Evolutionary conservation across 2,888 invertebrate genomes (phyloP), one percentile per base, ranked within the genome.

Genomic region (Embidobia sp.): DNA sequence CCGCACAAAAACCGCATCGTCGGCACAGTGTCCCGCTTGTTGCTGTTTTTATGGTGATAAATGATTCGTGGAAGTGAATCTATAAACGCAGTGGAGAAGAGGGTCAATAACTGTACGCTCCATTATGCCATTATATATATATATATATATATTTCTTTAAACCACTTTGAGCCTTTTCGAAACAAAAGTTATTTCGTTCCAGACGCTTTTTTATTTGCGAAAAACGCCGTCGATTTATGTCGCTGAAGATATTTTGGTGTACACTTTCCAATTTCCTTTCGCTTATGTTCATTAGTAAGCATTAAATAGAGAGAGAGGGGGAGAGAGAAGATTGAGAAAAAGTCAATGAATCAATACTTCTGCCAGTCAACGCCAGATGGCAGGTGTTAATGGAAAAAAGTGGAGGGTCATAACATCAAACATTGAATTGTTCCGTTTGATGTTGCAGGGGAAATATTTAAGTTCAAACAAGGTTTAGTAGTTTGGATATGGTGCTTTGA

Each of bases 101-200:
- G 73, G 64, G 74, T 74, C 74, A 61, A 59, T 61, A 67, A 74
- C 74, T 67, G 74, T 51, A 46, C 33, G 10, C 37, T 49, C 49
- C 74, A 66, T 66, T 74, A 51, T 59, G 31, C 31, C 64, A 53
- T 46, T 40, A 40, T 18, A 18, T 64, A 49, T 18, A 16, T 33
- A 40, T 48, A n/a, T n/a, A n/a, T n/a, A n/a, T n/a, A n/a, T n/a
- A n/a, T n/a, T n/a, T n/a, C n/a, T n/a, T n/a, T n/a, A n/a, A n/a
- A n/a, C n/a, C n/a, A n/a, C n/a, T n/a, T 33, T n/a, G 46, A 27
- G 26, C 18, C 18, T 51, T 51, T 16, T 22, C 46, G 42, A 26
- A 55, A 55, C 19, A 55, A 48, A 37, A 48, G 22, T 55, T 37
- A 10, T 49, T 63, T 42, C n/a, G n/a, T n/a, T n/a, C n/a, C n/a